Base-by-base conservation (phyloP, 1,140 invertebrate species). In the Pachyrhynchus sulphureomaculatus region DNA sequence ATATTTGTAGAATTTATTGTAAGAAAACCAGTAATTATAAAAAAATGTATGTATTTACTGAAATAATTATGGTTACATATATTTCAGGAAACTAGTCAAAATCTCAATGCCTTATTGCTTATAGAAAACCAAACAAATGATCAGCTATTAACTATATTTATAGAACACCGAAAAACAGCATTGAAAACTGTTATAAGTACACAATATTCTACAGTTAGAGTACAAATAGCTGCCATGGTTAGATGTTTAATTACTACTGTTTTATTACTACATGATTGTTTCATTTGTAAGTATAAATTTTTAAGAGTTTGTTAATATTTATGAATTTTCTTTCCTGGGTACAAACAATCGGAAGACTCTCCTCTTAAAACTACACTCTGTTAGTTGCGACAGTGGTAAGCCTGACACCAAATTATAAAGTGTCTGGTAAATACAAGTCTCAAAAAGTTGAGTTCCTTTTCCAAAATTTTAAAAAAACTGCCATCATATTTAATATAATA, bases 231-330 rank as follows among this genome's bases (percentile, higher is more conserved):
- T 62, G 69, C 78, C 0, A 81, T 81, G 72, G 76, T 83, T n/a
- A 77, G 75, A 72, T 76, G 81, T 65, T 68, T 84, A 36, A 79
- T 78, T 54, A 76, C 81, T 49, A 79, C 80, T 9, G 66, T 83
- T 3, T 68, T 69, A 39, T 68, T 83, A 23, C 73, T 83, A 44
- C 75, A 81, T 71, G 76, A 75, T 58, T 83, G 82, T 66, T 83
- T 83, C 60, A 78, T 82, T 67, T 76, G 82, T 83, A 72, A 80
- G 78, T 77, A 60, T 51, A 8, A 36, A 42, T 26, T 10, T 4
- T 32, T 32, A 6, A 6, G 12, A 32, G 5, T 32, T 12, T 6
- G 12, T 6, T 6, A 6, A 12, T 6, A 32, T 32, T n/a, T n/a
- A n/a, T n/a, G n/a, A n/a, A n/a, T n/a, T n/a, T n/a, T n/a, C n/a